Base-by-base conservation (phyloP, 2,888 invertebrate species). In the Deroplatys truncata region DNA sequence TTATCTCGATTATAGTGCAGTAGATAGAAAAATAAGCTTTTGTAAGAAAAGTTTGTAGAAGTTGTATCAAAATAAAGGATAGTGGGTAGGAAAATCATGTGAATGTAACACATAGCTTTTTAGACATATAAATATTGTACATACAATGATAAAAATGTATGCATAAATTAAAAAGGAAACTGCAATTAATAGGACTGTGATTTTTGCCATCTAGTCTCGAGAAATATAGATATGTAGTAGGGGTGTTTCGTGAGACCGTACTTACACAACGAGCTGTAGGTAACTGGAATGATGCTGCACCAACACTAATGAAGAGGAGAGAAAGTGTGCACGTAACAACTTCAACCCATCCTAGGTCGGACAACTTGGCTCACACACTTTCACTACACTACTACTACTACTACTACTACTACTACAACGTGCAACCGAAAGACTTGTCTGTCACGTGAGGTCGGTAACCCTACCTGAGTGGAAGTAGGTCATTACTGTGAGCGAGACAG, bases 381-480 rank as follows among this genome's bases (percentile, higher is more conserved):
- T 72, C 56, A 72, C 56, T 72, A 72, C 56, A 7, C 15, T 56
- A 56, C 56, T 72, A 72, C 56, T 56, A 56, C 15, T 56, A 56
- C 56, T 72, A 72, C 56, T 56, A 56, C 56, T 56, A 56, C 56
- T 16, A 56, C 56, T 20, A 72, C 56, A 72, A 72, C 56, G 56
- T 72, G 56, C 56, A 72, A 20, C 56, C 56, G 56, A 72, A 20
- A 72, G 56, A 72, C 56, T 72, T 72, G 56, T 72, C 56, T 72
- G 56, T 56, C 72, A 82, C 56, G 29, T 25, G 85, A 84, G 88
- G 88, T 88, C 86, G 88, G 72, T 88, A 85, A 84, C 88, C 90
- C 86, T 43, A 49, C 86, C 84, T 89, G 85, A 84, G 49, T 82
- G 31, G 49, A 90, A 85, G 88, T 88, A 56, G 86, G 90, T 88